phyloP scores from a whole-genome alignment of 1,140 invertebrate species.

The Musca vetustissima region DNA sequence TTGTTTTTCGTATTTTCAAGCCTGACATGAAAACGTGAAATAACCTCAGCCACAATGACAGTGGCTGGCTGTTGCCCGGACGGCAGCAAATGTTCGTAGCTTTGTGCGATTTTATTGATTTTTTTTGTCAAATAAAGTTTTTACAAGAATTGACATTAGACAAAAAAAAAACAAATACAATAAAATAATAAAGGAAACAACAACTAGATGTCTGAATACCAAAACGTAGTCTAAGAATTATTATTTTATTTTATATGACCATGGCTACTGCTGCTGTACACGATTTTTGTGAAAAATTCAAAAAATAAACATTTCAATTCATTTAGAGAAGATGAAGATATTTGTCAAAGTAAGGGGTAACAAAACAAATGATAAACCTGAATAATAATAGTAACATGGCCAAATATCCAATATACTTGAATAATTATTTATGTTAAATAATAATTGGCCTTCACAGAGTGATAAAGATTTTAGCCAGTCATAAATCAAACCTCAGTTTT shows the following conservation, averaged over 20 bases:
- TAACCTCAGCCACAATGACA: background rate
- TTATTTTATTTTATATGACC: slow-evolving; percentile 4
- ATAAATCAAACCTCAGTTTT: too few relatives aligned
- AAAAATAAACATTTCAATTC: background rate
- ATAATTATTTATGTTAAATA: too few relatives aligned
- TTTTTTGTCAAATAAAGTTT: slow-evolving; percentile 16
- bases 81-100: background rate
- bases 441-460: too few relatives aligned
- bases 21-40: background rate
- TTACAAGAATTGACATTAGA: slow-evolving; percentile 17
- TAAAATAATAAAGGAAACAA: background rate
- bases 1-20: background rate
- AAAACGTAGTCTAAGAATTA: background rate
- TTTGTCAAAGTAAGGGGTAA: too few relatives aligned
- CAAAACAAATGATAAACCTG: too few relatives aligned
- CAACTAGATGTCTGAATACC: too few relatives aligned
- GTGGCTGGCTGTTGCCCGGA: background rate
- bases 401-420: too few relatives aligned
- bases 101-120: slow-evolving; percentile 4
- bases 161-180: slow-evolving; percentile 1
- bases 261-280: slow-evolving; percentile 10
- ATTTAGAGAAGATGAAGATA: too few relatives aligned
- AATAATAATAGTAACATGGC: too few relatives aligned
- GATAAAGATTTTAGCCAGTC: too few relatives aligned
- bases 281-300: background rate